Evolutionary conservation across 2,113 vertebrate genomes (phyloP), one percentile per base, ranked within the genome.

Genomic region (Ictidomys tridecemlineatus): DNA sequence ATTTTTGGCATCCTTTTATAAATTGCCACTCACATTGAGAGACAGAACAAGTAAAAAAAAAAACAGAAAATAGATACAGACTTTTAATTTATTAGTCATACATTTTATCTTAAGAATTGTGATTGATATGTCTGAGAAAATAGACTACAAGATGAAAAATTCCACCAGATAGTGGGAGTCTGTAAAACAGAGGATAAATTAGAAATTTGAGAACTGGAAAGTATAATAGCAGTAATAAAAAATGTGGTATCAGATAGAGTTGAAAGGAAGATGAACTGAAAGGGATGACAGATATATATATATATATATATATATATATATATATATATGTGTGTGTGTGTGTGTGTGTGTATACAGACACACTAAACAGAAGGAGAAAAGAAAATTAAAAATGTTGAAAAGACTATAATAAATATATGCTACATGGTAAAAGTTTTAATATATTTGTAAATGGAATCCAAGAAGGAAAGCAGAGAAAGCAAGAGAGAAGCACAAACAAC

Each of bases 121-220:
- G 37, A 84, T 88, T 87, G 45, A 53, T 83, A 30, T 53, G 10
- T 56, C 51, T 91, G 78, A 77, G 56, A 87, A 82, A 96, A 91
- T 61, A 86, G n/a, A n/a, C 2, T 32, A 77, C 2, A 28, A 88
- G 30, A 83, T 32, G 32, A 34, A 67, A 84, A 78, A 18, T 88
- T 73, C 91, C 32, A 78, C 37, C 45, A 93, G 63, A 48, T 88
- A 84, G 65, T 88, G 65, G 37, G 32, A 94, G 30, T 82, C 34
- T 83, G 18, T 77, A 39, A 22, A 67, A 69, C 79, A 53, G 56
- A 58, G 24, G 37, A 73, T 17, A 56, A 88, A 83, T 26, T 67
- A 79, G 83, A 97, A 73, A 72, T 87, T 42, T 79, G 48, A 91
- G n/a, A 91, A 58, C n/a, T 83, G 39, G 84, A 56, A 91, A 88